A percentile compares a stretch with the other conserved stretches of the same genome.
Conservation (phyloP, 2,797 vertebrate species). For the Geotrypetes seraphini region DNA sequence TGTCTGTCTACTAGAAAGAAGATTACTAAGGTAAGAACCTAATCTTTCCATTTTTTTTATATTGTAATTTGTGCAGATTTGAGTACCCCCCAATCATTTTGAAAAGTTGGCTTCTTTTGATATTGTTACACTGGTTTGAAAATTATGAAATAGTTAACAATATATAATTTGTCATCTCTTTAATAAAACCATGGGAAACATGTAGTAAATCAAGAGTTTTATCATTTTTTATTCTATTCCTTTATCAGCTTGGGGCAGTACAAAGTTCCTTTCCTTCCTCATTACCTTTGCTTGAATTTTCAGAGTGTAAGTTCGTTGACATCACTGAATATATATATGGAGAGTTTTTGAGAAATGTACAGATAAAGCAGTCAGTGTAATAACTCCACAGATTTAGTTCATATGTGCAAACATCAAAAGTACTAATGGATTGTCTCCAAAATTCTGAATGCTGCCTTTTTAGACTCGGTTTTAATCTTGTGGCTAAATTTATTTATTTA, state of each 20-base stretch:
- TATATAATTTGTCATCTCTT: neutral
- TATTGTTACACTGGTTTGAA: neutral
- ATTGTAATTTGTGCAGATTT: no score
- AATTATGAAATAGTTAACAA: neutral
- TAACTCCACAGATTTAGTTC: slow-evolving; percentile 22
- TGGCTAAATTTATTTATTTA: no score
- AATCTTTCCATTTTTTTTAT: no score
- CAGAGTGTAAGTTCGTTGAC: slow-evolving; percentile 85
- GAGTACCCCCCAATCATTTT: no score
- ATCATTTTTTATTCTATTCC: slow-evolving; percentile 50
- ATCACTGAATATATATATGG: slow-evolving; percentile 37
- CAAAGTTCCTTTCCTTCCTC: slow-evolving; percentile 95
- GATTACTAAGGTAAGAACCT: no score
- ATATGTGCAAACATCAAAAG: no score
- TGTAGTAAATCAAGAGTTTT: slow-evolving; percentile 45
- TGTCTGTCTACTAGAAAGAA: no score
- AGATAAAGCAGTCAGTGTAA: slow-evolving; percentile 46
- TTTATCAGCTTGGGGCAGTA: slow-evolving; percentile 67
- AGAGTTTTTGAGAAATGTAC: slow-evolving; percentile 35
- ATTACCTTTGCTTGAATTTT: slow-evolving; percentile 95
- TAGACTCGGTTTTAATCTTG: no score
- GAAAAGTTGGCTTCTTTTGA: no score
- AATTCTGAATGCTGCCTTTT: no score
- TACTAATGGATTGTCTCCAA: no score
- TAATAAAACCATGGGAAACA: slow-evolving; percentile 36